phyloP scores from a whole-genome alignment of 2,888 invertebrate species.

The Mesochorus sp. region DNA sequence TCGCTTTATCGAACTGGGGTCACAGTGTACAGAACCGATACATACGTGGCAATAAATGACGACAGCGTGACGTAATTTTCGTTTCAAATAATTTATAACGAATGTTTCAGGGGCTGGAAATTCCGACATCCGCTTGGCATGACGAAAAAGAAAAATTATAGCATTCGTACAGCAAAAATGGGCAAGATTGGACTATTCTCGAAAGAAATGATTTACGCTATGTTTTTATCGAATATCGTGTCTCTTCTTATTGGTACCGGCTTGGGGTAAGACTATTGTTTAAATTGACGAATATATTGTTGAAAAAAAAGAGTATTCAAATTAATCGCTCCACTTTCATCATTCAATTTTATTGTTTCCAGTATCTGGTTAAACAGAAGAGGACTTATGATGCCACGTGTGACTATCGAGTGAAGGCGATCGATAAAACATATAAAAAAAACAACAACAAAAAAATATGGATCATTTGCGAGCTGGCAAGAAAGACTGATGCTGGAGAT shows the following conservation, averaged over 20 bases:
- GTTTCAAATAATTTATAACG: not conserved
- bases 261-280: constrained; percentile 87
- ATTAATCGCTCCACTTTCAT: not conserved
- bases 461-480: constrained; percentile 65
- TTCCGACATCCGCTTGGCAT: constrained; percentile 88
- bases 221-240: constrained; percentile 94
- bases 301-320: no score
- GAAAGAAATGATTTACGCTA: constrained; percentile 93
- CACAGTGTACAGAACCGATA: not conserved
- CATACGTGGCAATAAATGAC: not conserved
- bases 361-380: constrained; percentile 89
- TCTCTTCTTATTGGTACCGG: constrained; percentile 95
- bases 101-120: constrained; percentile 89
- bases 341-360: constrained; percentile 71
- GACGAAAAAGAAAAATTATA: constrained; percentile 84
- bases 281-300: not conserved
- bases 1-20: not conserved
- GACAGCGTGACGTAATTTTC: not conserved
- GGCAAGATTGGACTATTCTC: constrained; percentile 93
- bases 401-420: constrained; percentile 76
- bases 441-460: constrained; percentile 48
- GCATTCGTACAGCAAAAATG: constrained; percentile 89
- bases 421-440: constrained; percentile 48
- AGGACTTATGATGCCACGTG: constrained; percentile 77
- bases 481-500: constrained; percentile 76